A percentile compares a stretch with the other conserved stretches of the same genome.
These are phyloP conservation scores for Stenolophus ochropezus DNA, from an alignment of 2,888 invertebrate species.

Conservation along the genomic window DNA sequence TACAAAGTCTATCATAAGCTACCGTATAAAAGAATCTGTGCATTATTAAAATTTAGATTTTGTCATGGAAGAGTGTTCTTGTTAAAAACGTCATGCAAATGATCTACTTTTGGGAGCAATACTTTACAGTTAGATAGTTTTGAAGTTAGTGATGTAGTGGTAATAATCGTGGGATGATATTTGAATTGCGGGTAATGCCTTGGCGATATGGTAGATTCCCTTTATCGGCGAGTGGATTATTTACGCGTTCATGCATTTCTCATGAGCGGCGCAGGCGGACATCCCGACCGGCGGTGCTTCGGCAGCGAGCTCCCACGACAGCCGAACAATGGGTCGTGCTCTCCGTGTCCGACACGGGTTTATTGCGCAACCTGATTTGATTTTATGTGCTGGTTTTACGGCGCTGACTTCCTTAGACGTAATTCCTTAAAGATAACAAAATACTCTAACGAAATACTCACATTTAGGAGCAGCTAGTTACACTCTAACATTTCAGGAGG, in stretches of 20 bases:
- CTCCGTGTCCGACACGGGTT: constrained; percentile 5
- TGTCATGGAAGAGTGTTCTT: no score
- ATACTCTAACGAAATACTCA: neutral
- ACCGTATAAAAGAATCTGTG: no score
- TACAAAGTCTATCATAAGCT: no score
- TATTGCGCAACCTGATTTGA: constrained; percentile 26
- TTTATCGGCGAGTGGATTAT: constrained; percentile 60
- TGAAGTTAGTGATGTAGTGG: no score
- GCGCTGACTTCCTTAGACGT: neutral
- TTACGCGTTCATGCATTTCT: constrained; percentile 61
- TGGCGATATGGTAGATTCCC: constrained; percentile 43
- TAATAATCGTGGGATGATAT: no score
- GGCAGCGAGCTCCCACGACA: constrained; percentile 9
- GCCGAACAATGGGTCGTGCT: constrained; percentile 31
- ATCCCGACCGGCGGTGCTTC: neutral
- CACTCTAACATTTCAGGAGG: neutral
- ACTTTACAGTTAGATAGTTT: no score
- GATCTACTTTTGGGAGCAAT: no score
- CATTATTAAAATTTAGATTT: no score
- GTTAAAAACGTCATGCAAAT: no score
- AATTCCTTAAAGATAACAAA: neutral
- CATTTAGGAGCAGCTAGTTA: neutral
- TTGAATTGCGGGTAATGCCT: neutral
- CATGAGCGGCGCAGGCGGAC: constrained; percentile 41
- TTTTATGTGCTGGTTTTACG: constrained; percentile 48